Conservation (phyloP, 2,888 invertebrate species). For the Drosophila macrospina region DNA sequence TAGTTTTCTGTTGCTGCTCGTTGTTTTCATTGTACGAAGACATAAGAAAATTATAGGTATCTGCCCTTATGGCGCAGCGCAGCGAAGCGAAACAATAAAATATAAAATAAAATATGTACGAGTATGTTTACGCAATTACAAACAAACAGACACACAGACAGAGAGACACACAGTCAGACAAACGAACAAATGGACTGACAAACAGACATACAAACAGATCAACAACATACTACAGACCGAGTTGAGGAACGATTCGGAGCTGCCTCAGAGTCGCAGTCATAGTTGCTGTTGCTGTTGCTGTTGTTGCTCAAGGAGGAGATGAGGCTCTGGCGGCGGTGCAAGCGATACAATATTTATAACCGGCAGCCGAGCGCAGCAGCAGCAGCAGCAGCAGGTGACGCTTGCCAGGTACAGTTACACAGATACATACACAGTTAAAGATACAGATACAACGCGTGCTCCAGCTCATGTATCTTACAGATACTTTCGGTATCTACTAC, state of each 20-base stretch:
- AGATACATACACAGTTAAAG: slow-evolving; percentile 12
- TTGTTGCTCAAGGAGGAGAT: slow-evolving; percentile 3
- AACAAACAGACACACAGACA: slow-evolving; percentile 67
- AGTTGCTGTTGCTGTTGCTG: slow-evolving; percentile 11
- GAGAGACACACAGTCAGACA: slow-evolving; percentile 45
- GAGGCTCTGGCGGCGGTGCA: slow-evolving; percentile 33
- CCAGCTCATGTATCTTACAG: slow-evolving; percentile 62
- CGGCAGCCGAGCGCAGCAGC: slow-evolving; percentile 40
- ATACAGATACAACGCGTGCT: slow-evolving; percentile 29
- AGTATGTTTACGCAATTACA: slow-evolving; percentile 82
- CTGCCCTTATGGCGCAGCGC: slow-evolving; percentile 81
- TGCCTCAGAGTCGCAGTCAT: slow-evolving; percentile 29
- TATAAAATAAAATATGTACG: slow-evolving; percentile 83
- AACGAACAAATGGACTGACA: slow-evolving; percentile 30
- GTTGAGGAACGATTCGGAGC: slow-evolving; percentile 34
- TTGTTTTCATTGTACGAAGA: slow-evolving; percentile 77
- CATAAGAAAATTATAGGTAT: slow-evolving; percentile 82
- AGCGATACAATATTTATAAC: slow-evolving; percentile 74
- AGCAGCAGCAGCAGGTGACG: slow-evolving; percentile 50
- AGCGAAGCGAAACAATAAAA: slow-evolving; percentile 83
- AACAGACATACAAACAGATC: slow-evolving; percentile 38
- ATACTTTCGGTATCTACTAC: slow-evolving; percentile 59
- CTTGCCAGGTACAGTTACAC: slow-evolving; percentile 51
- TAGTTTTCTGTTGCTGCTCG: slow-evolving; percentile 43
- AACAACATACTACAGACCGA: slow-evolving; percentile 23